Base-by-base conservation (phyloP, 1,140 invertebrate species). In the Drosophila albomicans region DNA sequence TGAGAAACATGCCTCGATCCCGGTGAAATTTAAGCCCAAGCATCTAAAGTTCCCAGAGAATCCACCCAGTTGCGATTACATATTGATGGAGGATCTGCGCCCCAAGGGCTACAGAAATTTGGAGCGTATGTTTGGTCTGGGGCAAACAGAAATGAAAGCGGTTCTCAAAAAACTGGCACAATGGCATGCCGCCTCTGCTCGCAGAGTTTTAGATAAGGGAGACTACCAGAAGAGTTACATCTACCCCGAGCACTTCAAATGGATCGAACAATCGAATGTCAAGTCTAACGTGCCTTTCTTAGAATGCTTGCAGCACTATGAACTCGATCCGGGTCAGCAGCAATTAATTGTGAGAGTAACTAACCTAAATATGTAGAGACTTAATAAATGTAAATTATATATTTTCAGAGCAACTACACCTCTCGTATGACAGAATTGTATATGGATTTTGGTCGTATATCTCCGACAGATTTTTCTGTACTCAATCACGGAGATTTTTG, bases 401-500 rank as follows among this genome's bases (percentile, higher is more conserved):
- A 52, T 13, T 13, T 20, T 11, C 25, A 89, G 85, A 89, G 67
- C 20, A 93, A 87, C 15, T 91, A 84, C 46, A 79, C 65, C 0
- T 43, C 71, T 1, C 73, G 64, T 5, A 35, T 91, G 20, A 88
- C 88, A 1, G 88, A 91, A 25, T 52, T 87, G n/a, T 79, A 84
- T 32, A 66, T 90, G 52, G 82, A 90, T 2, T 85, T 90, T 54
- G 82, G 80, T 1, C 56, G 43, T 2, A 68, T 85, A 1, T 67
- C 94, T 16, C 59, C 91, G 1, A 89, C 93, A 6, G 93, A 94
- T 30, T 94, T 95, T 58, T 93, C 93, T 66, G 95, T 95, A 1
- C 87, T 96, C 2, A 94, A 94, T 82, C 95, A 95, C 56, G 95
- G 95, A 3, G 95, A 96, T 82, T 93, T 93, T 11, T 91, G 88